Base-by-base conservation (phyloP, 2,888 invertebrate species). In the Aleiodes leptofemur region DNA sequence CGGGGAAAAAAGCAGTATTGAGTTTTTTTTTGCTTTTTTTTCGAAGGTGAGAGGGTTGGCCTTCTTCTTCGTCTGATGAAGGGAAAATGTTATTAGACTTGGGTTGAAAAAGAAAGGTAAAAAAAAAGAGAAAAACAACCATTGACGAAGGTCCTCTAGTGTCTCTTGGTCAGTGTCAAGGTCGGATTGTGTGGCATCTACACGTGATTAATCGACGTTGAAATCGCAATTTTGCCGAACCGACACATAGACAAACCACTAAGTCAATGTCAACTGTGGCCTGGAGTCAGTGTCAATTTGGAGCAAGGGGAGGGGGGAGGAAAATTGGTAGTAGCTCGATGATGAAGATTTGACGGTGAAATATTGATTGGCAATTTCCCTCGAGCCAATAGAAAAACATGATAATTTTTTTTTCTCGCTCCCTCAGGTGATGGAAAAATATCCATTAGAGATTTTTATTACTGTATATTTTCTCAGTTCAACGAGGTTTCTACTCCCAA, bases 151-250 rank as follows among this genome's bases (percentile, higher is more conserved):
- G 23, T 68, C 51, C 68, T 51, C 50, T 23, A 31, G 31, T 51
- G 13, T 31, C 51, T 61, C 7, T 51, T 50, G 68, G 68, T 51
- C 68, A 51, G 51, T 50, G 68, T 51, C 68, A 68, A 68, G 68
- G 68, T 14, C 43, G 43, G 16, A 9, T 61, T 34, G 34, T 9
- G 68, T 68, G 51, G 68, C 31, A 51, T 68, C 68, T 14, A 66
- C 48, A 50, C 48, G 51, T 68, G 68, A 68, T 68, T 68, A 68
- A 68, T 68, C 23, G 51, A 13, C 51, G 50, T n/a, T n/a, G n/a
- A 31, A 51, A 51, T 68, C 3, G 11, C 23, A 50, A 53, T 51
- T 51, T 51, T 68, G 13, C 48, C 16, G 48, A 16, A 13, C 48
- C 48, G 16, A 64, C 16, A 48, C 14, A 13, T 48, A 14, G 48